Conservation (phyloP, 2,888 invertebrate species). For the Metellina segmentata region DNA sequence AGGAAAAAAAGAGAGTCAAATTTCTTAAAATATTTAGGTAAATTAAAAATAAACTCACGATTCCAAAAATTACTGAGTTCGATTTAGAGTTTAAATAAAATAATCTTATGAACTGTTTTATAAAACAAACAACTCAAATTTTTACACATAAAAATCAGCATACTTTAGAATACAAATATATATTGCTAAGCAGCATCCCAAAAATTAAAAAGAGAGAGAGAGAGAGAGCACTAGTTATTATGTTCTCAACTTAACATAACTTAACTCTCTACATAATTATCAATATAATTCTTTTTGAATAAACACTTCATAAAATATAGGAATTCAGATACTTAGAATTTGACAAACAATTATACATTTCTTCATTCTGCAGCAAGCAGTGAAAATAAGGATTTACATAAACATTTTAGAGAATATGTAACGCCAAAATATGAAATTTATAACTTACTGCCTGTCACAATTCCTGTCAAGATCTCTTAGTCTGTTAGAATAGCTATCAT, state of each 20-base stretch:
- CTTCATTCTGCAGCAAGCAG: no score
- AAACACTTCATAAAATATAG: no score
- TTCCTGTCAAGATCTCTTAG: slow-evolving; percentile 72
- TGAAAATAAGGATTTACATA: background rate
- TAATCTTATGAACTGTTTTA: no score
- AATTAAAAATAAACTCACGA: background rate
- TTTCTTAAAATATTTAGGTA: background rate
- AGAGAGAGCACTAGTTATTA: background rate
- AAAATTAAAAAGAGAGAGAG: no score
- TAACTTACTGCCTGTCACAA: slow-evolving; percentile 74
- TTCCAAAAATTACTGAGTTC: no score
- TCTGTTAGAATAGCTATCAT: slow-evolving; percentile 72
- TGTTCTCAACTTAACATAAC: background rate
- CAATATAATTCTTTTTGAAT: no score
- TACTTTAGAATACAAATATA: background rate
- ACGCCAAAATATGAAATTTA: background rate
- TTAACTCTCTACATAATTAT: no score
- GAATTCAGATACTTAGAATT: no score
- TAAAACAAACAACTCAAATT: background rate
- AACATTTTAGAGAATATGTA: no score
- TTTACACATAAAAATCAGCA: background rate
- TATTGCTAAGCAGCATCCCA: background rate
- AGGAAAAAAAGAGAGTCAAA: background rate
- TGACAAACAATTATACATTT: no score
- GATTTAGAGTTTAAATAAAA: no score